Evolutionary conservation across 2,113 vertebrate genomes (phyloP).

Genomic region (Oncorhynchus masou): DNA sequence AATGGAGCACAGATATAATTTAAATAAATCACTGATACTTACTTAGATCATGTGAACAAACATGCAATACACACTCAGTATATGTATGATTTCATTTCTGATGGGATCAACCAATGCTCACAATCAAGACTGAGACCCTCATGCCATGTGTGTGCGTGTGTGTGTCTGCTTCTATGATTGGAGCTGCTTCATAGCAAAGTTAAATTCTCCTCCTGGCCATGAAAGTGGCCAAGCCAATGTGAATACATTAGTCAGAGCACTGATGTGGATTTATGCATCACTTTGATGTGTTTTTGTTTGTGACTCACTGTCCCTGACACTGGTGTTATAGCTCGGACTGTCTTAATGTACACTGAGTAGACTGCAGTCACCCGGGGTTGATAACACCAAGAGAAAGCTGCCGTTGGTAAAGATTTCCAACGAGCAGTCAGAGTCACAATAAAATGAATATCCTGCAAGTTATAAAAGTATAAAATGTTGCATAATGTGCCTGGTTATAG

Average conservation of each 20-base stretch:
- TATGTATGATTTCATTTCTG: neutral
- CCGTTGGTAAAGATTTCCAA: neutral
- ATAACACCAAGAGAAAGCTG: slow-evolving; percentile 9
- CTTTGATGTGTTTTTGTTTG: slow-evolving; percentile 63
- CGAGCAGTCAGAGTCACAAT: neutral
- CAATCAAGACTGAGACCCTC: no score
- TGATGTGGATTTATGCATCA: slow-evolving; percentile 47
- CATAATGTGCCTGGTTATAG: no score
- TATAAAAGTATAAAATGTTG: no score
- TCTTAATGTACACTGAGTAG: slow-evolving; percentile 24
- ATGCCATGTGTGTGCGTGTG: no score
- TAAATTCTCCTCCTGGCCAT: no score
- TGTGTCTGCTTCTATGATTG: no score
- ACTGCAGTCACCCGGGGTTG: slow-evolving; percentile 7
- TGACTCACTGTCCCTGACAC: slow-evolving; percentile 35
- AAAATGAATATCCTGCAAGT: no score
- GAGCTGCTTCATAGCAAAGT: slow-evolving; percentile 4
- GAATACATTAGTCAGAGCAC: slow-evolving; percentile 49
- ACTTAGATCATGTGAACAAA: slow-evolving; percentile 2
- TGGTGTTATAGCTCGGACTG: slow-evolving; percentile 15
- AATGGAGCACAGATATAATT: slow-evolving; percentile 16
- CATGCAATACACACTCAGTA: neutral
- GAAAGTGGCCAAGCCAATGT: slow-evolving; percentile 37
- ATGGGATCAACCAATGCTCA: no score
- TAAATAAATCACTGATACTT: slow-evolving; percentile 23